Evolutionary conservation across 2,888 invertebrate species (phyloP).

Genomic region (Clunio marinus): DNA sequence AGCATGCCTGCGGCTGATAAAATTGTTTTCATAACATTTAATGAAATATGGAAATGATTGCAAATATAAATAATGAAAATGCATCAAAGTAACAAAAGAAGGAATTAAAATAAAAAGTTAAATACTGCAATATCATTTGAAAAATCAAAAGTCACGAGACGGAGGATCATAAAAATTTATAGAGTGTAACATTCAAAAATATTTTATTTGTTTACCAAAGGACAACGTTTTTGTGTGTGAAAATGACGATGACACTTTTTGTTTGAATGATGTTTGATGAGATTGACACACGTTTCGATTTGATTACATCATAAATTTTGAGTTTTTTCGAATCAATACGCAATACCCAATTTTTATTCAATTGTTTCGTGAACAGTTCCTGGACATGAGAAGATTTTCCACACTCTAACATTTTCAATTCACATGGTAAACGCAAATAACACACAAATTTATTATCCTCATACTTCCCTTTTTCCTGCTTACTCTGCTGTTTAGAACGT

Average conservation of each 20-base stretch:
- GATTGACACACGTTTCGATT: constrained; percentile 37
- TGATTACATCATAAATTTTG: constrained; percentile 38
- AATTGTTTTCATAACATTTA: constrained; percentile 15
- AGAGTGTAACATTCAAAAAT: constrained; percentile 25
- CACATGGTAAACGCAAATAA: neutral
- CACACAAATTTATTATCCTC: neutral
- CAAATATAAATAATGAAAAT: neutral
- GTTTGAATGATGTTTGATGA: constrained; percentile 29
- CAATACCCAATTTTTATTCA: constrained; percentile 21
- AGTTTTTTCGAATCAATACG: neutral
- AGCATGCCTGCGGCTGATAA: no score
- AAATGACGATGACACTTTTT: neutral
- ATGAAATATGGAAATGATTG: no score
- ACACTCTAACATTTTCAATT: constrained; percentile 4
- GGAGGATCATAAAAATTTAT: constrained; percentile 37
- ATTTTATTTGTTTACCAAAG: neutral
- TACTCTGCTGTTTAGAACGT: neutral
- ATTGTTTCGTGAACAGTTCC: constrained; percentile 13
- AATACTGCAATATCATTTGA: neutral
- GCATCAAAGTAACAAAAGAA: neutral
- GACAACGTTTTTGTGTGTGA: constrained; percentile 25
- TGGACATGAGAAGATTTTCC: constrained; percentile 18
- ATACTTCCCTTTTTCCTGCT: neutral
- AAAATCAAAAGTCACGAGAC: constrained; percentile 17
- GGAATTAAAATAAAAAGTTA: neutral